Conservation (phyloP, 2,888 invertebrate species). For the Sussaba pulchella region DNA sequence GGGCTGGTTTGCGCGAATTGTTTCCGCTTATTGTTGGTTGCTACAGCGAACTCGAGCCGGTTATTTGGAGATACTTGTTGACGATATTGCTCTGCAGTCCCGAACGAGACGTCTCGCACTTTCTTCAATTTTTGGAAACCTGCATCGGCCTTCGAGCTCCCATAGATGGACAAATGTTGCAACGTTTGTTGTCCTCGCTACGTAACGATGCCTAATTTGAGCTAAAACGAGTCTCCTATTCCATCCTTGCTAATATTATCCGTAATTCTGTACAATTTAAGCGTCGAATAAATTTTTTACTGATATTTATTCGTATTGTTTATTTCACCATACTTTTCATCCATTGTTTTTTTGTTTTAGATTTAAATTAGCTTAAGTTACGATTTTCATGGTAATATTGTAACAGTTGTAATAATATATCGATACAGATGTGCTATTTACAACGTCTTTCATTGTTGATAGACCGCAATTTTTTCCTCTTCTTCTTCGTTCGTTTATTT, state of each 20-base stretch:
- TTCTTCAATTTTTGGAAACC: conserved; percentile 63
- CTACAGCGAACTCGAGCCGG: conserved; percentile 51
- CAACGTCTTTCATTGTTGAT: conserved; percentile 66
- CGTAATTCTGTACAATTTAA: background rate
- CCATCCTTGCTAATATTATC: background rate
- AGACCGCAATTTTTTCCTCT: conserved; percentile 25
- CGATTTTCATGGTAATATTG: conserved; percentile 43
- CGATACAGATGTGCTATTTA: conserved; percentile 71
- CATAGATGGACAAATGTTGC: conserved; percentile 45
- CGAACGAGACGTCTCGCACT: conserved; percentile 39
- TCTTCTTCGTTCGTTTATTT: too few species aligned
- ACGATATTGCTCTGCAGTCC: conserved; percentile 59
- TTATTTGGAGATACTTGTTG: conserved; percentile 64
- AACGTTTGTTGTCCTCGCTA: conserved; percentile 56
- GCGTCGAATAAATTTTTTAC: background rate
- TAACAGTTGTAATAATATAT: conserved; percentile 64
- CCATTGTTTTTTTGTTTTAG: conserved; percentile 10
- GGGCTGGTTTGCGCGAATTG: conserved; percentile 52
- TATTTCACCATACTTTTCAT: conserved; percentile 52
- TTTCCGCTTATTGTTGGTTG: conserved; percentile 58
- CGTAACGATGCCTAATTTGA: conserved; percentile 9
- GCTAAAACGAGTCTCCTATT: background rate
- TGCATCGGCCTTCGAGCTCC: conserved; percentile 45
- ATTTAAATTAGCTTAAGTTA: conserved; percentile 58
- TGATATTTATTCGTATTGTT: conserved; percentile 37